A percentile compares a stretch with the other conserved stretches of the same genome.
These are phyloP conservation scores for Acromyrmex charruanus DNA, from an alignment of 1,140 invertebrate species.

Conservation along the genomic window DNA sequence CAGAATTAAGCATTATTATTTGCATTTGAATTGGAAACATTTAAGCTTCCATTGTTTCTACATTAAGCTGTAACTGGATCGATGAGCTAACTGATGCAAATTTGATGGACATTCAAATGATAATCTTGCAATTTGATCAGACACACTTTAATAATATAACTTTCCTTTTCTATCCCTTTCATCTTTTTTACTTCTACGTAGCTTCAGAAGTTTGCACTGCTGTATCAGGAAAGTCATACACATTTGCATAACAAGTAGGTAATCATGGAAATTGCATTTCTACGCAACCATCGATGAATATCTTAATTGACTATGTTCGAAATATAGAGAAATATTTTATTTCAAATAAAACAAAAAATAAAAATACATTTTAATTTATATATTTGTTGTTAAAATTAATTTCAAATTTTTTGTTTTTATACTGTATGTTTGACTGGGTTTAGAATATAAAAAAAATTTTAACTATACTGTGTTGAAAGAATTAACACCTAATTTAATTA, in stretches of 20 bases:
- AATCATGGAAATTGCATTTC: slow-evolving; percentile 28
- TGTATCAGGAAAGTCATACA: neutral
- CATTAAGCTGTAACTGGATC: neutral
- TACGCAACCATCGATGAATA: neutral
- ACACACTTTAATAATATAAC: neutral
- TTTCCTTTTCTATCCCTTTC: neutral
- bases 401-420: neutral
- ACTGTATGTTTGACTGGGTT: neutral
- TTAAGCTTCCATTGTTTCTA: slow-evolving; percentile 5
- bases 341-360: neutral
- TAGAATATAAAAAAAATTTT: neutral
- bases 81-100: slow-evolving; percentile 19
- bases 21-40: slow-evolving; percentile 34
- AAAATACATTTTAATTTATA: neutral
- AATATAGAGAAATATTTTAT: neutral
- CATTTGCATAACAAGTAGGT: slow-evolving; percentile 23
- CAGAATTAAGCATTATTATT: slow-evolving; percentile 30
- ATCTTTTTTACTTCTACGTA: slow-evolving; percentile 12
- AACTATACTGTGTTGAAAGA: neutral
- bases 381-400: neutral
- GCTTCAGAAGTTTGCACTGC: neutral
- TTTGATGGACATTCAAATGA: slow-evolving; percentile 3
- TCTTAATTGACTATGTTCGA: neutral
- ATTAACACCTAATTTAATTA: neutral
- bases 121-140: slow-evolving; percentile 11